phyloP scores from a whole-genome alignment of 2,113 vertebrate genomes.

The Prionailurus viverrinus region DNA sequence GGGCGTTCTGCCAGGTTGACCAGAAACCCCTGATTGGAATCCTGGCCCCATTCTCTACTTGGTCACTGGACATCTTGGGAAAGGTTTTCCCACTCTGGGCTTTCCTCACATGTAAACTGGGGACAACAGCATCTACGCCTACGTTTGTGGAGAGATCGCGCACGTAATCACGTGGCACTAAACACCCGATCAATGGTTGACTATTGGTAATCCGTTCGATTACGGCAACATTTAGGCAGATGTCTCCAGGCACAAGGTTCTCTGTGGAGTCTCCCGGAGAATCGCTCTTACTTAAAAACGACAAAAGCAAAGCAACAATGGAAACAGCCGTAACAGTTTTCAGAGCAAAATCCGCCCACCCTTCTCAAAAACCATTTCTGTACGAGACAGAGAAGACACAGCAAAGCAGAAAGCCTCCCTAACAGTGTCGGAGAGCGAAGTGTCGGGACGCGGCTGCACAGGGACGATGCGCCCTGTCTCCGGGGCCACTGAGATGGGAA shows the following conservation, averaged over 20 bases:
- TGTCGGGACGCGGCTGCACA: rapidly evolving
- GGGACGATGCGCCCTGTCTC: rapidly evolving
- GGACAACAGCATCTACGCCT: rapidly evolving
- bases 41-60: background rate
- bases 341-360: background rate
- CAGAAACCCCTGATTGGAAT: background rate
- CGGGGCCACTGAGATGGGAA: background rate
- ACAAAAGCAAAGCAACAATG: background rate
- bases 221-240: background rate
- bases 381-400: background rate
- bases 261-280: background rate
- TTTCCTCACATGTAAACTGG: background rate
- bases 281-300: background rate
- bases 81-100: no score
- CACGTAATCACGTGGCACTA: background rate
- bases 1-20: background rate
- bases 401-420: background rate
- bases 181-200: background rate
- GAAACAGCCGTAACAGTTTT: background rate
- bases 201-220: background rate
- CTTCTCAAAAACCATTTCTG: background rate
- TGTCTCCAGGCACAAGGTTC: background rate
- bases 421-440: no score
- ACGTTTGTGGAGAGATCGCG: background rate
- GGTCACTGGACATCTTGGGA: background rate